Evolutionary conservation across 2,113 vertebrate species (phyloP), one percentile per base, ranked within the genome.

Genomic region (Lepus timidus): DNA sequence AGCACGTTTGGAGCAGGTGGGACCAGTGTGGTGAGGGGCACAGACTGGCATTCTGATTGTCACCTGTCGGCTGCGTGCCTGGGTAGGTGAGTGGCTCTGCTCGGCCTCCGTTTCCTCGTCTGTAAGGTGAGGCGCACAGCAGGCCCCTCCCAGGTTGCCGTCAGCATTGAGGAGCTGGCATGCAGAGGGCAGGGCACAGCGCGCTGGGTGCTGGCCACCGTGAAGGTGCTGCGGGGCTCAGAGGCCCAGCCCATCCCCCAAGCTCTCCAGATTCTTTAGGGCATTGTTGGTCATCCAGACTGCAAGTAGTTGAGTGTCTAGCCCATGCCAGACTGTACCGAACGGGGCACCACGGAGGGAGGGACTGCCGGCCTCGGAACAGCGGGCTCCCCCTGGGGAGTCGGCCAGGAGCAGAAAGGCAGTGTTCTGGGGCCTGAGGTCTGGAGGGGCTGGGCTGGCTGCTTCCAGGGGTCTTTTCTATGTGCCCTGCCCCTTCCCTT

Each of bases 381-480:
- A 2, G 2, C 1, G 0, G n/a, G 71, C 11, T 2, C 0, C 13
- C 6, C 5, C 44, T 11, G 16, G 27, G 65, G 31, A 8, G 16
- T 61, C 27, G 31, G 29, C 14, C 20, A 3, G 33, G 33, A 1
- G 13, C 20, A 13, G 4, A 87, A 73, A 17, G 0, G 23, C 23
- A 4, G 39, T 2, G 16, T 39, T 4, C 58, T 8, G 0, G 6
- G 44, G 49, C 51, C 64, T 44, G 44, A 44, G 55, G 12, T 27
- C 11, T n/a, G 9, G 73, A 3, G 33, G 29, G 62, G 31, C 49
- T 39, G 20, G 23, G 33, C 55, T 52, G 17, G 11, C 16, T n/a
- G 44, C 27, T 51, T 73, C 29, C 29, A 2, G 81, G 65, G 17
- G 6, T 76, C 44, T 68, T 51, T 49, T 16, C 22, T 64, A 51